Conservation (phyloP, 2,113 vertebrate genomes). For the Chaenogobius annularis region DNA sequence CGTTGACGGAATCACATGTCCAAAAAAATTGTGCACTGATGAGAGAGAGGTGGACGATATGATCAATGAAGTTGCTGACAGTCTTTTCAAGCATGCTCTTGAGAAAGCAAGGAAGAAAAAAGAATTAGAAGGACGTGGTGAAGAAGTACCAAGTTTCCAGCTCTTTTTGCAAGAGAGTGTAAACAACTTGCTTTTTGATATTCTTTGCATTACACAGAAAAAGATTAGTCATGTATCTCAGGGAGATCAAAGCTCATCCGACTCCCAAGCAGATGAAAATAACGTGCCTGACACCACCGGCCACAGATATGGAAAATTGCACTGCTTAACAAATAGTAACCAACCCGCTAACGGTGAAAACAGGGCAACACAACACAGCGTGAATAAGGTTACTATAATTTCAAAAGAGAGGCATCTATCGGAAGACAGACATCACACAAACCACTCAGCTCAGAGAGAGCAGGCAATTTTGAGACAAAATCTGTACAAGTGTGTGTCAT, state of each 20-base stretch:
- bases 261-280: slow-evolving; percentile 45
- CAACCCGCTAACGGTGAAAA: slow-evolving; percentile 49
- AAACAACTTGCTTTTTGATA: slow-evolving; percentile 84
- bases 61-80: slow-evolving; percentile 85
- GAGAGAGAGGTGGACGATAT: slow-evolving; percentile 81
- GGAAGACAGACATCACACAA: slow-evolving; percentile 52
- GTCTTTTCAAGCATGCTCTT: slow-evolving; percentile 86
- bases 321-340: slow-evolving; percentile 47
- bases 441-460: slow-evolving; percentile 19
- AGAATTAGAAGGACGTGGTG: slow-evolving; percentile 58
- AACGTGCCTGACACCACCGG: slow-evolving; percentile 28
- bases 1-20: slow-evolving; percentile 79
- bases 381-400: slow-evolving; percentile 48
- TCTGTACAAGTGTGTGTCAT: slow-evolving; percentile 45
- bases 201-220: slow-evolving; percentile 86
- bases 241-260: slow-evolving; percentile 56
- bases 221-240: slow-evolving; percentile 83
- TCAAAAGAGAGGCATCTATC: slow-evolving; percentile 50
- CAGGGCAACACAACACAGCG: slow-evolving; percentile 27
- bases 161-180: slow-evolving; percentile 81
- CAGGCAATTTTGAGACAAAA: slow-evolving; percentile 42
- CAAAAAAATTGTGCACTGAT: slow-evolving; percentile 71
- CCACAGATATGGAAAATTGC: slow-evolving; percentile 55
- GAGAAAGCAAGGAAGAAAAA: slow-evolving; percentile 84
- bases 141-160: slow-evolving; percentile 69